phyloP scores from a whole-genome alignment of 2,797 vertebrate genomes.

The Gobio occitaniae region DNA sequence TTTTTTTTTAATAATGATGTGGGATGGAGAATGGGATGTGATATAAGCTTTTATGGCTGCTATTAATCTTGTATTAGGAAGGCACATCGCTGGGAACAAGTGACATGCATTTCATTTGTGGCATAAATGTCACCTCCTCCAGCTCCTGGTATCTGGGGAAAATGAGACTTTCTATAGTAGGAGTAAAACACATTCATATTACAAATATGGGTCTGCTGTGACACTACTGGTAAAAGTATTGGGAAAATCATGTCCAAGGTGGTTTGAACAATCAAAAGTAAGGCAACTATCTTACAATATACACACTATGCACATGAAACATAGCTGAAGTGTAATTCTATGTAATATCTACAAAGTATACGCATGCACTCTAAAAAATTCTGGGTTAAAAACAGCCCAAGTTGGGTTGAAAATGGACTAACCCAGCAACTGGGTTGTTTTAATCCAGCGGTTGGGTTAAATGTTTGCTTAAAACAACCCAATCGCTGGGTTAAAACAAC shows the following conservation, averaged over 20 bases:
- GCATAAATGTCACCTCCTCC: constrained; percentile 62
- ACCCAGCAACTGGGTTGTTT: too few relatives aligned
- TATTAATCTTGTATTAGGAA: constrained; percentile 67
- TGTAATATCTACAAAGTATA: neutral
- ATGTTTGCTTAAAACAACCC: too few relatives aligned
- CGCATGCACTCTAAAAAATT: too few relatives aligned
- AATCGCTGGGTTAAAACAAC: too few relatives aligned
- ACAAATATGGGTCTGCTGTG: constrained; percentile 51
- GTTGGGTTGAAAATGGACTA: too few relatives aligned
- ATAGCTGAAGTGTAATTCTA: neutral
- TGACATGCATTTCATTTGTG: constrained; percentile 61
- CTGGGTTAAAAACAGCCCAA: too few relatives aligned
- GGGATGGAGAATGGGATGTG: constrained; percentile 68
- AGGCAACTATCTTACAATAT: neutral
- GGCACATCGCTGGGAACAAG: constrained; percentile 45
- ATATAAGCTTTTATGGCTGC: constrained; percentile 71
- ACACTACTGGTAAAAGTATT: constrained; percentile 14
- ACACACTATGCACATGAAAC: neutral
- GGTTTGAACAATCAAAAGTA: neutral
- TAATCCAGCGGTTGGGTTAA: too few relatives aligned
- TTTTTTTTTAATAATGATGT: constrained; percentile 73
- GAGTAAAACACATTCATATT: constrained; percentile 46
- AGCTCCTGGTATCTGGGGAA: constrained; percentile 58
- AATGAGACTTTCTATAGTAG: constrained; percentile 52
- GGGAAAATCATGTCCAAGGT: neutral